These are phyloP conservation scores for Crematogaster levior DNA, from an alignment of 2,888 invertebrate genomes.

Conservation along the genomic window DNA sequence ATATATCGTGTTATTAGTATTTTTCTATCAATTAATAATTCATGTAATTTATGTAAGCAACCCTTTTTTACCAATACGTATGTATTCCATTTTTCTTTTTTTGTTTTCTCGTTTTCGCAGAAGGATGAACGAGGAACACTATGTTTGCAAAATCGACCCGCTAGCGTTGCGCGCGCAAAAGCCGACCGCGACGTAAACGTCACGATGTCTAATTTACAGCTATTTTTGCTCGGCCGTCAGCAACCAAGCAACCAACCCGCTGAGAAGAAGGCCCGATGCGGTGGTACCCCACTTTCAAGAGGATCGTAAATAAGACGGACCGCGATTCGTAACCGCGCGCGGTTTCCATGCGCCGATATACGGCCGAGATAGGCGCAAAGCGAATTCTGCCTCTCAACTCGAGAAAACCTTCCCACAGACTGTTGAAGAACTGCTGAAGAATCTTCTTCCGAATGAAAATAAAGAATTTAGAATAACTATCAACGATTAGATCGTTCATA, in stretches of 20 bases:
- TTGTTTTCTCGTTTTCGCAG: slow-evolving; percentile 30
- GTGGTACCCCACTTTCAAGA: slow-evolving; percentile 48
- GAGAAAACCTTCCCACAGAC: slow-evolving; percentile 51
- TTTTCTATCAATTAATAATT: slow-evolving; percentile 9
- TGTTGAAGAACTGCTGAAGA: slow-evolving; percentile 11
- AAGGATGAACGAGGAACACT: not conserved
- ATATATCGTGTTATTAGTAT: not conserved
- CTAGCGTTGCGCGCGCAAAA: slow-evolving; percentile 55
- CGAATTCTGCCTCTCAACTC: slow-evolving; percentile 33
- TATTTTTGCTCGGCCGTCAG: slow-evolving; percentile 69
- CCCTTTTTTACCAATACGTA: not conserved
- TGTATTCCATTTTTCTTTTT: slow-evolving; percentile 1
- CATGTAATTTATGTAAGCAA: not conserved
- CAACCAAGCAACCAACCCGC: slow-evolving; percentile 38
- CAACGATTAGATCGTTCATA: not conserved
- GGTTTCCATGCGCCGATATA: slow-evolving; percentile 64
- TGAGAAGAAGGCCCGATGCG: slow-evolving; percentile 44
- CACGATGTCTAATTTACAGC: slow-evolving; percentile 77
- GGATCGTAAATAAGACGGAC: slow-evolving; percentile 66
- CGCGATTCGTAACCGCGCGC: slow-evolving; percentile 56
- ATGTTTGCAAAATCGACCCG: slow-evolving; percentile 38
- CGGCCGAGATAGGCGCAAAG: slow-evolving; percentile 56
- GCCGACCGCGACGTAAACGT: slow-evolving; percentile 75
- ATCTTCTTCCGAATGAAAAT: slow-evolving; percentile 42
- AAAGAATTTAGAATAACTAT: slow-evolving; percentile 6